Evolutionary conservation across 2,888 invertebrate genomes (phyloP), one percentile per base, ranked within the genome.

Genomic region (Nemapogon koenigi): DNA sequence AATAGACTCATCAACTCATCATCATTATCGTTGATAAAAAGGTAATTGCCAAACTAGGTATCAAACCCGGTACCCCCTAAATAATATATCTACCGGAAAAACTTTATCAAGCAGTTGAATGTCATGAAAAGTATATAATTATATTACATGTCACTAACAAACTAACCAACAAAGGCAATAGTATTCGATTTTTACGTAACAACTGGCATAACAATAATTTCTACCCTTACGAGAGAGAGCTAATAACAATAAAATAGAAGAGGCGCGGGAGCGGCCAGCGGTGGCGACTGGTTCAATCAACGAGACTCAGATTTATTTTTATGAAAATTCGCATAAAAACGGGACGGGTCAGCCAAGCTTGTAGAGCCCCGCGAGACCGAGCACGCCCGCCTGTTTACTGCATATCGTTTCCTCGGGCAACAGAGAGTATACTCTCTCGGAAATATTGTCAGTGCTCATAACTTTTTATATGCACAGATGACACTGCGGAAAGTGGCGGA

Each of bases 251-350:
- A 78, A 78, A 78, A 75, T 72, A 75, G 76, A 72, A 66, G 26
- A 69, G 68, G 66, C 73, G 69, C 65, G 62, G 60, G 55, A 59
- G 54, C 59, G 65, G 62, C 52, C 49, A 72, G 66, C 59, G 75
- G 52, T 48, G 73, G 66, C 59, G 75, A 75, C 73, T 72, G 75
- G 76, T 78, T 78, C 78, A 78, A 78, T 78, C 78, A 78, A 69
- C 70, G 66, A 59, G 60, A 65, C 60, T 64, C 76, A 68, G 78
- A 78, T 78, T 78, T 78, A 78, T 78, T 78, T 78, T 78, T 78
- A 78, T 78, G 78, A 78, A 78, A 75, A 78, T 78, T 78, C 76
- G 78, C 75, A 78, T 78, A 76, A 76, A 78, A 68, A 66, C 68
- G 67, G 60, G 35, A 59, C 63, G 78, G 78, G 75, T 75, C 76